Evolutionary conservation across 2,113 vertebrate genomes (phyloP), one percentile per base, ranked within the genome.

Genomic region (Epinephelus fuscoguttatus): DNA sequence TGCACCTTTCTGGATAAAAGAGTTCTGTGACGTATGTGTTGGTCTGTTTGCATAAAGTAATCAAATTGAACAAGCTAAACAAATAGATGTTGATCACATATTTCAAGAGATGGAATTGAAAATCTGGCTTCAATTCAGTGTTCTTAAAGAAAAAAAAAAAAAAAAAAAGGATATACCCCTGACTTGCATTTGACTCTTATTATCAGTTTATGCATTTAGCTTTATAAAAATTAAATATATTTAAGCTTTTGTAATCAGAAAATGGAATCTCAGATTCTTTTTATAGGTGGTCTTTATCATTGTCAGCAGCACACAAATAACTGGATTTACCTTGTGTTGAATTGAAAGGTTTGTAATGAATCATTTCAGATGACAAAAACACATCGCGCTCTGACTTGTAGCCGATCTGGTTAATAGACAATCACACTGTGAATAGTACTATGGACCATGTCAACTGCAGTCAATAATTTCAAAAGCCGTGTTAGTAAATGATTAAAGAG

Each of bases 401-500:
- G 90, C 86, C 74, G 67, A 88, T 86, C 85, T 87, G 81, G 93
- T 93, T 93, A 93, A 94, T 93, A 86, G 92, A 90, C 91, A 92
- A 84, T 92, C 88, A 86, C 72, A 61, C 45, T 62, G 80, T 84
- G 82, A 90, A 88, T 89, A 86, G 92, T 75, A 93, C 91, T 91
- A 88, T 91, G 91, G 84, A 93, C 92, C 64, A 85, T 87, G 76
- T 85, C 76, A 84, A 74, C 89, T 78, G 76, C 74, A 81, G 90
- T 91, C 81, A 62, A 85, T 93, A 78, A 92, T 94, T 93, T 89
- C 85, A 90, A 88, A 94, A 89, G 89, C 70, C 63, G 52, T 1
- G 14, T 80, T 93, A 75, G 92, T 93, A 90, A 94, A 94, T 94
- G 91, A 94, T 94, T 93, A 81, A 90, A 91, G 77, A 84, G 68